These are phyloP conservation scores for Plestiodon gilberti DNA, from an alignment of 2,113 vertebrate genomes.

Conservation along the genomic window DNA sequence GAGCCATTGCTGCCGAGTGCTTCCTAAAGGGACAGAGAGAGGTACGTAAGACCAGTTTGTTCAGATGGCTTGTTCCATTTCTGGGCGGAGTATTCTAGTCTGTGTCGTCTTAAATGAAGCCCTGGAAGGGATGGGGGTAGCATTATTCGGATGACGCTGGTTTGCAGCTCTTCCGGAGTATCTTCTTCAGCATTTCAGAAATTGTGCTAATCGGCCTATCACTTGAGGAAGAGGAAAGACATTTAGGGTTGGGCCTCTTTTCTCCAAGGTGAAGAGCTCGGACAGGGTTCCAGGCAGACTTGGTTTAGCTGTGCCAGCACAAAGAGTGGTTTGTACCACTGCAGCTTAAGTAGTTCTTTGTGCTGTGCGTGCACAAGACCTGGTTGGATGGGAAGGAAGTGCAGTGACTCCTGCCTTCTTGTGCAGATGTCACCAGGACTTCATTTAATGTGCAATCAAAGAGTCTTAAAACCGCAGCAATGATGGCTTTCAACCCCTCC, in stretches of 20 bases:
- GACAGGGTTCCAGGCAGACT: background rate
- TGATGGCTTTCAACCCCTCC: background rate
- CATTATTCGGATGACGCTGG: background rate
- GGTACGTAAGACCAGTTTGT: slow-evolving; percentile 81
- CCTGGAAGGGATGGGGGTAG: background rate
- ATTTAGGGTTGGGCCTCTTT: no score
- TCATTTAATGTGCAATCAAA: background rate
- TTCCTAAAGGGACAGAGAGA: slow-evolving; percentile 88
- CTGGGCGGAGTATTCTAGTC: background rate
- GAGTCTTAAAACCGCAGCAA: background rate
- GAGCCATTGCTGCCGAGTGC: slow-evolving; percentile 91
- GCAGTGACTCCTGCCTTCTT: background rate
- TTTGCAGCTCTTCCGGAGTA: background rate
- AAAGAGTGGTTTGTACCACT: background rate
- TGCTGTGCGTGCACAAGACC: background rate
- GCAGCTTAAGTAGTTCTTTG: background rate
- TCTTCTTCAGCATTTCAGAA: background rate
- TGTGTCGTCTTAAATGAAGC: background rate
- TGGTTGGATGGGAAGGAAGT: background rate
- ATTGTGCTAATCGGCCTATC: background rate
- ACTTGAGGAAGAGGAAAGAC: background rate
- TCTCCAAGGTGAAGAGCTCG: no score
- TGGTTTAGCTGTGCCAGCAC: background rate
- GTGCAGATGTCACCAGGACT: background rate
- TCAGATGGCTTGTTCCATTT: slow-evolving; percentile 15